These are phyloP conservation scores for Lanius ludovicianus DNA, from an alignment of 2,113 vertebrate species.

Conservation along the genomic window DNA sequence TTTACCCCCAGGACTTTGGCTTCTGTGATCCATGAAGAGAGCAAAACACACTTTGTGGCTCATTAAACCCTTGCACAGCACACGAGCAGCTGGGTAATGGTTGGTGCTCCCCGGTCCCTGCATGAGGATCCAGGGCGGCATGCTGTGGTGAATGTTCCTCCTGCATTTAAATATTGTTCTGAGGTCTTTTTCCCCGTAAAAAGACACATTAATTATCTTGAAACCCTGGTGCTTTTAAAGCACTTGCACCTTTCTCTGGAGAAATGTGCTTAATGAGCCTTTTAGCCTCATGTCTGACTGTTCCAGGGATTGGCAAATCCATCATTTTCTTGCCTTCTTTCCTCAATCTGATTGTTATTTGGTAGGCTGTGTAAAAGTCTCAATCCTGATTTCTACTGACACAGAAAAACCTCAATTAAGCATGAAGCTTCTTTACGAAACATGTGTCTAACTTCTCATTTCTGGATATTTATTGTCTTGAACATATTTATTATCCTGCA, in stretches of 20 bases:
- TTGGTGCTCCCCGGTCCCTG: not conserved
- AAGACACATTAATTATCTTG: not conserved
- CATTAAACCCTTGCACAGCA: slow-evolving; percentile 12
- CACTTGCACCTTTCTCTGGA: slow-evolving; percentile 3
- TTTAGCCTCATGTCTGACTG: not conserved
- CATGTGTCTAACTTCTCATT: not conserved
- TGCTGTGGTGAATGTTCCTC: not conserved
- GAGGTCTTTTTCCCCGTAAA: not conserved
- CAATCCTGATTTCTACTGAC: not conserved
- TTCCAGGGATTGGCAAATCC: not conserved
- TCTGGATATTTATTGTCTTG: not conserved
- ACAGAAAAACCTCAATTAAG: not conserved
- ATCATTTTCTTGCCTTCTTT: not conserved
- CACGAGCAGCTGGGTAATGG: not conserved
- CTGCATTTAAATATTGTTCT: not conserved
- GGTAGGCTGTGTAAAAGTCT: not conserved
- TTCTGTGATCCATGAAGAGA: not conserved
- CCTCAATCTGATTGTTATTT: not conserved
- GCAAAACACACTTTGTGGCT: slow-evolving; percentile 27
- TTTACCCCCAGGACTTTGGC: not conserved
- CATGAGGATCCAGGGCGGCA: not conserved
- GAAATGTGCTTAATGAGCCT: not conserved
- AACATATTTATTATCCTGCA: not conserved
- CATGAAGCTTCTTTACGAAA: not conserved
- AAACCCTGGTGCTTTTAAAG: not conserved